A percentile compares a stretch with the other conserved stretches of the same genome.
These are phyloP conservation scores for Hyla sarda DNA, from an alignment of 2,113 vertebrate genomes.

Conservation along the genomic window DNA sequence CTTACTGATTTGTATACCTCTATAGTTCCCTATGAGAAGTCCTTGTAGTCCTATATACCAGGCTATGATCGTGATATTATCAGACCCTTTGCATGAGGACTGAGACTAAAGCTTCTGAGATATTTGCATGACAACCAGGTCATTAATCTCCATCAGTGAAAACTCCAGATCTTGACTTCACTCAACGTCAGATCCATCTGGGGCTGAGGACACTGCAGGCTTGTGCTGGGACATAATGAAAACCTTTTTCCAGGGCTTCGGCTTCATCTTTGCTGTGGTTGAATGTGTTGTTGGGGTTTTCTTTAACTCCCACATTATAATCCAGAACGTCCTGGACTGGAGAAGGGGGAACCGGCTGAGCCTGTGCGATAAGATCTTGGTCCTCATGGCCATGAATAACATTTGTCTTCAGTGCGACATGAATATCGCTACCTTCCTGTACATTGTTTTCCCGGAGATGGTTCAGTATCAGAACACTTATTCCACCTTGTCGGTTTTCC, in stretches of 20 bases:
- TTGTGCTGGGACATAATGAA: background rate
- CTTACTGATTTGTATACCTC: no score
- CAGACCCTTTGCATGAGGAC: background rate
- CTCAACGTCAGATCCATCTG: background rate
- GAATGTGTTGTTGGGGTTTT: background rate
- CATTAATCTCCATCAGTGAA: no score
- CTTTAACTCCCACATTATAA: slow-evolving; percentile 6
- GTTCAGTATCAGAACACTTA: background rate
- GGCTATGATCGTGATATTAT: background rate
- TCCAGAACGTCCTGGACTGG: background rate
- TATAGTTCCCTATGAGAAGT: no score
- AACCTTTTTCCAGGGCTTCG: background rate
- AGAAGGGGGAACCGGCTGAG: background rate
- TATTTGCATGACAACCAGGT: slow-evolving; percentile 7
- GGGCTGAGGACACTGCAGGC: background rate
- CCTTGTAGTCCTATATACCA: no score
- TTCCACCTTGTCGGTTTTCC: slow-evolving; percentile 8
- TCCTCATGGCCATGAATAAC: slow-evolving; percentile 13
- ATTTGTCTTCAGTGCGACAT: slow-evolving; percentile 9
- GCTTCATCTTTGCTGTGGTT: background rate
- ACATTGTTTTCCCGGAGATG: background rate
- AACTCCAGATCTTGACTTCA: background rate
- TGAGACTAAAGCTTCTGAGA: background rate
- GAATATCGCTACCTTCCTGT: background rate
- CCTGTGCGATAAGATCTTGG: slow-evolving; percentile 40